Base-by-base conservation (phyloP, 2,797 vertebrate species). In the Erpetoichthys calabaricus region DNA sequence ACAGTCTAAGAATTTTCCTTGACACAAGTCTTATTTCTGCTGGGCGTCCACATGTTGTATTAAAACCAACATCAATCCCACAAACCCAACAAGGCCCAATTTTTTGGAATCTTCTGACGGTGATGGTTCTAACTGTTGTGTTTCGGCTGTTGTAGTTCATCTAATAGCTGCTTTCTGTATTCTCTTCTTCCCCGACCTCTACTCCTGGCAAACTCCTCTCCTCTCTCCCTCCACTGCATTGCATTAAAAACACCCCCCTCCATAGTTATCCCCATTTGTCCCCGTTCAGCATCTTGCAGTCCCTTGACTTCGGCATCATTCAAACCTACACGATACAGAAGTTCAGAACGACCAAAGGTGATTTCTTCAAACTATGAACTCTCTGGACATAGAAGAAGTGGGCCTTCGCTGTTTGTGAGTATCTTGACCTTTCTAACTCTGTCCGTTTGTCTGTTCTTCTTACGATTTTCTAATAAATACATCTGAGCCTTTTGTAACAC, bases 221-320 rank as follows among this genome's bases (percentile, higher is more conserved):
- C 50, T 58, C 8, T 57, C 52, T 61, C 45, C 65, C 57, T 64
- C 60, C 68, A 74, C 58, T 77, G 53, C 64, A 59, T 68, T 68
- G 66, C 71, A 75, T 51, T 9, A 44, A 59, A 53, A 10, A 55
- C 51, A 10, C 49, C 52, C 54, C 63, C 58, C 55, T 57, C 60
- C 64, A 79, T 84, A 97, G 93, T 91, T 82, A 87, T 90, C 83
- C 94, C 89, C 89, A 75, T 98, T 86, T 99, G 95, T 96, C 95
- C 94, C 83, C 94, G 94, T 91, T 98, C 94, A 96, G 94, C 91
- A 68, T 98, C 94, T 84, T 97, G 89, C 88, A 94, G 94, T 79
- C 91, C 91, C 72, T 84, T 87, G 89, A 89, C 85, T 59, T 77
- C 86, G 76, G 80, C 87, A 76, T 87, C 90, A 79, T 91, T 87